A percentile compares a stretch with the other conserved stretches of the same genome.
phyloP scores from a whole-genome alignment of 35 echinoderm and acorn worm genomes.

The Eucidaris tribuloides region DNA sequence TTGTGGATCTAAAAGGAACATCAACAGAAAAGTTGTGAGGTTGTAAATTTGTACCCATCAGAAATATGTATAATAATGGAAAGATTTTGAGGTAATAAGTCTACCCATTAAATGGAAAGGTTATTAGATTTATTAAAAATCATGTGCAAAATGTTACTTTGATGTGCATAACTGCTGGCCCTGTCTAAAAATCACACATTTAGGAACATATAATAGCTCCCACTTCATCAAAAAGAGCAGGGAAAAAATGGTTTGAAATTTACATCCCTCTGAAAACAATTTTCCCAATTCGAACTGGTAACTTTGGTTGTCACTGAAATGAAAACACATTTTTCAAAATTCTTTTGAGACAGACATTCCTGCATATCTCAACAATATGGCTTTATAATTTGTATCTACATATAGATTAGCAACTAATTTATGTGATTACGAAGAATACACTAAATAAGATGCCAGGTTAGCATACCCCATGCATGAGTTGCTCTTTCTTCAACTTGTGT shows the following conservation, averaged over 20 bases:
- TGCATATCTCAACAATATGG: neutral
- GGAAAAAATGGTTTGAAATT: too few relatives aligned
- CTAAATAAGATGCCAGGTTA: neutral
- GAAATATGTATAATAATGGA: neutral
- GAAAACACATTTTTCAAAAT: too few relatives aligned
- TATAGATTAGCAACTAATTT: neutral
- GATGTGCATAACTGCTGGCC: too few relatives aligned
- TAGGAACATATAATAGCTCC: too few relatives aligned
- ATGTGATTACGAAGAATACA: neutral
- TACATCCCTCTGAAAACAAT: neutral
- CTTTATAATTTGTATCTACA: too few relatives aligned
- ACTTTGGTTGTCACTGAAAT: neutral
- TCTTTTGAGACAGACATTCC: neutral
- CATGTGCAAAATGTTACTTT: too few relatives aligned
- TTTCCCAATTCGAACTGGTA: neutral
- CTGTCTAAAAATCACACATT: too few relatives aligned
- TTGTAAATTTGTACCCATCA: neutral
- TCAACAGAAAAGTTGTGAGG: neutral
- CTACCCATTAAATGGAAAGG: neutral
- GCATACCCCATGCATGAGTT: constrained; percentile 82
- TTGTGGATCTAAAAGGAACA: constrained; percentile 44
- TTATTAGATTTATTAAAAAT: too few relatives aligned
- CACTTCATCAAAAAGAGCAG: too few relatives aligned
- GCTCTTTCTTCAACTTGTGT: constrained; percentile 58
- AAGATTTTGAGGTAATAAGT: neutral